Conservation (phyloP, 1,140 invertebrate genomes). For the Drosophila seguyi region DNA sequence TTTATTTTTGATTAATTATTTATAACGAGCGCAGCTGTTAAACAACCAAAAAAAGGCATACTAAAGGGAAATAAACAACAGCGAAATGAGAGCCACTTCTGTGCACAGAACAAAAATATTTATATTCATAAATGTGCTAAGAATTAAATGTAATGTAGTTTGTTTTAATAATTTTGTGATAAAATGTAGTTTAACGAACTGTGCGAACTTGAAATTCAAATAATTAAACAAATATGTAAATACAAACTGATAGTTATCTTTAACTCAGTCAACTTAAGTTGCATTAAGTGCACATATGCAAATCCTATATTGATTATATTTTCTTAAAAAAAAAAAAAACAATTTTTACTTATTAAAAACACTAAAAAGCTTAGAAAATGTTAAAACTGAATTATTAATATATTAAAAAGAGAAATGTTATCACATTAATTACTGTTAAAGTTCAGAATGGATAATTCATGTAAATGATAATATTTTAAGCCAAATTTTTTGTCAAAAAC, state of each 20-base stretch:
- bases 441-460: background rate
- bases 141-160: background rate
- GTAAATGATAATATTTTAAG: background rate
- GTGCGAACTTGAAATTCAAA: background rate
- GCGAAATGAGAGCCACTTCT: conserved; percentile 15
- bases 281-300: background rate
- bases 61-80: conserved; percentile 27
- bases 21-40: conserved; percentile 71
- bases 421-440: background rate
- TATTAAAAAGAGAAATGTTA: too few relatives aligned
- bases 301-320: too few relatives aligned
- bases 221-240: background rate
- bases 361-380: background rate
- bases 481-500: background rate
- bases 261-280: background rate
- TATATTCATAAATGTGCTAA: background rate
- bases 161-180: background rate
- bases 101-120: conserved; percentile 5
- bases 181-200: background rate
- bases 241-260: background rate
- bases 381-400: rapidly evolving
- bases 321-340: too few relatives aligned
- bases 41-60: conserved; percentile 25
- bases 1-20: conserved; percentile 70
- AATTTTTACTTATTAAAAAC: background rate